Base-by-base conservation (phyloP, 2,113 vertebrate species). In the Porphyrio hochstetteri region DNA sequence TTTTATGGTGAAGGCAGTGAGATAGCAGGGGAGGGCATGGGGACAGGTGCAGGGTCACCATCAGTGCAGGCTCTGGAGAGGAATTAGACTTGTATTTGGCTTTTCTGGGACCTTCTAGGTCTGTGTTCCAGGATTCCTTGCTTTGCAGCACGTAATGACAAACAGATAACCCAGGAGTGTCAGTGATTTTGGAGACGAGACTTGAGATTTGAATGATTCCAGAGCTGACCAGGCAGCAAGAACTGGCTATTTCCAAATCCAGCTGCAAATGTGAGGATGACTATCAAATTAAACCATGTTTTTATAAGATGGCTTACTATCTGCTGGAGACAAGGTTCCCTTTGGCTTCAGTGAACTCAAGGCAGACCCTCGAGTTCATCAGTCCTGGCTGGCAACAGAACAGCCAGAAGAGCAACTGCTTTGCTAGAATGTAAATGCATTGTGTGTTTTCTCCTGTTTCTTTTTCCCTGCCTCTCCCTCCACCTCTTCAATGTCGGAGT, bases 241-340 rank as follows among this genome's bases (percentile, higher is more conserved):
- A 35, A 17, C 36, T 56, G 14, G 31, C 69, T 20, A 4, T 70
- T 92, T 96, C 53, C 0, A 1, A 93, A 91, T 50, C 50, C 70
- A 95, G 77, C 81, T 76, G 74, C 77, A 84, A 85, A 82, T 91
- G 89, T 93, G 84, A 89, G 70, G 48, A 68, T 82, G 63, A 27
- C 77, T 76, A 85, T 92, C 65, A 87, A 65, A 69, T 84, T 82
- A 92, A 92, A 59, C 36, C 31, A 18, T 36, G 25, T 31, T 88
- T 95, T 92, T 79, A 69, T 68, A 94, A 64, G 53, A 74, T 84
- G 69, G 61, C 50, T 89, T 75, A 3, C 40, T 64, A 35, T 44
- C 25, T 82, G 57, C 74, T 86, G 77, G 46, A 93, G 53, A 15
- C 53, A 69, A 89, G 59, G 38, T 56, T 74, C 79, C 80, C 38